A percentile compares a stretch with the other conserved stretches of the same genome.
Evolutionary conservation across 2,888 invertebrate genomes (phyloP).

Genomic region (Ormyrus nitidulus): DNA sequence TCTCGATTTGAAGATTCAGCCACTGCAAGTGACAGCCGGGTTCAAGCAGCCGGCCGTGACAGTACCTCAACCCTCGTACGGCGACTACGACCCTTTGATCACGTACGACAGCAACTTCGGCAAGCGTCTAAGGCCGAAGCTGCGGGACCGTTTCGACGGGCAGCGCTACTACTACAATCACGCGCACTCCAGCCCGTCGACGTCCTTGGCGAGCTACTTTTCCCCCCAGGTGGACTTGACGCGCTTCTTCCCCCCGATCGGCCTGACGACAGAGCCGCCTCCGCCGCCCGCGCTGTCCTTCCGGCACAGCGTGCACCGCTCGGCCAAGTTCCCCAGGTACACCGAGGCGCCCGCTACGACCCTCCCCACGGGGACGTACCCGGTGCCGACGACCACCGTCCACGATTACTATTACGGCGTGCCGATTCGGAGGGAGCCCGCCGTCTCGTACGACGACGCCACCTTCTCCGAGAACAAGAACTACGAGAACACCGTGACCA

Average conservation of each 20-base stretch:
- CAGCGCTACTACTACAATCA: not conserved
- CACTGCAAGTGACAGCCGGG: too few species aligned
- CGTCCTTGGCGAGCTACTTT: not conserved
- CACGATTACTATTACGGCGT: constrained; percentile 11
- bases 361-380: not conserved
- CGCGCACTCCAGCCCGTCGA: not conserved
- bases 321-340: not conserved
- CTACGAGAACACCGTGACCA: not conserved
- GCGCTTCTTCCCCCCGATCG: not conserved
- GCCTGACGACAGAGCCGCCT: not conserved
- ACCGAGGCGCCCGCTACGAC: not conserved
- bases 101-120: constrained; percentile 41
- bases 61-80: not conserved
- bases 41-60: too few species aligned
- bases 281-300: not conserved
- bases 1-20: too few species aligned
- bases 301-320: constrained; percentile 2
- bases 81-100: constrained; percentile 16
- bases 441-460: not conserved
- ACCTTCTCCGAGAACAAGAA: constrained; percentile 12
- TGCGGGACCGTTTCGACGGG: constrained; percentile 31
- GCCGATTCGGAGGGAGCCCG: not conserved
- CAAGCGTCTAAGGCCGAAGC: constrained; percentile 27
- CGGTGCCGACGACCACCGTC: not conserved
- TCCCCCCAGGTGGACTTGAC: not conserved